These are phyloP conservation scores for Tragelaphus buxtoni DNA, from an alignment of 2,113 vertebrate genomes.

Conservation along the genomic window DNA sequence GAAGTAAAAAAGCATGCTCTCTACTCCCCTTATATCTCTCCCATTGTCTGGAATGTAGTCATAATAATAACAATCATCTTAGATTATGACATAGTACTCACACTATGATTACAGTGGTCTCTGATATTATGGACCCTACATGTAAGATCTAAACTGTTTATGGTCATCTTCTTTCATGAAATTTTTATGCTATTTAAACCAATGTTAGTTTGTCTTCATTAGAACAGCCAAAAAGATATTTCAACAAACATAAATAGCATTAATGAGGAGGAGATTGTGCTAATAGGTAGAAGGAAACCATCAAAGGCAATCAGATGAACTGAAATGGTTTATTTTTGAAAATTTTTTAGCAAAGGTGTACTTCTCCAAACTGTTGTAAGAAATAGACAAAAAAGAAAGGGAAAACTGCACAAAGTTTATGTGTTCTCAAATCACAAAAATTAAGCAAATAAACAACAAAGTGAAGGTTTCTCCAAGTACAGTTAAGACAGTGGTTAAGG, in stretches of 20 bases:
- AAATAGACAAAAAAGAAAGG: neutral
- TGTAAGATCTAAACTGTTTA: neutral
- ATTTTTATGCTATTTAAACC: neutral
- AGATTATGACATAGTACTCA: neutral
- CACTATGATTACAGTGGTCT: neutral
- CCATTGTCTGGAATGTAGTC: neutral
- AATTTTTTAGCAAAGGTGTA: neutral
- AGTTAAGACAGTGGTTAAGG: neutral
- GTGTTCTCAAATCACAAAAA: neutral
- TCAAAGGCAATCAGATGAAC: neutral
- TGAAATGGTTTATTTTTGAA: neutral
- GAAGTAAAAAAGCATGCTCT: neutral
- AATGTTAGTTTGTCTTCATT: neutral
- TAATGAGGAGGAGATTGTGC: neutral
- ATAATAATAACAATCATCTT: neutral
- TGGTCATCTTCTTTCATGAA: neutral
- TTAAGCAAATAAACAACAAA: neutral
- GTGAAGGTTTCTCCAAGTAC: neutral
- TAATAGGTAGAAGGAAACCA: neutral
- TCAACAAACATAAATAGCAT: neutral
- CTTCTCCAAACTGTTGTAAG: neutral
- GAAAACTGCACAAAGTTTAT: neutral
- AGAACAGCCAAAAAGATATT: neutral
- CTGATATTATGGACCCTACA: neutral
- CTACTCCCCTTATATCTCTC: neutral